These are phyloP conservation scores for Eumacrocentrus americanus DNA, from an alignment of 2,888 invertebrate genomes.

Conservation along the genomic window DNA sequence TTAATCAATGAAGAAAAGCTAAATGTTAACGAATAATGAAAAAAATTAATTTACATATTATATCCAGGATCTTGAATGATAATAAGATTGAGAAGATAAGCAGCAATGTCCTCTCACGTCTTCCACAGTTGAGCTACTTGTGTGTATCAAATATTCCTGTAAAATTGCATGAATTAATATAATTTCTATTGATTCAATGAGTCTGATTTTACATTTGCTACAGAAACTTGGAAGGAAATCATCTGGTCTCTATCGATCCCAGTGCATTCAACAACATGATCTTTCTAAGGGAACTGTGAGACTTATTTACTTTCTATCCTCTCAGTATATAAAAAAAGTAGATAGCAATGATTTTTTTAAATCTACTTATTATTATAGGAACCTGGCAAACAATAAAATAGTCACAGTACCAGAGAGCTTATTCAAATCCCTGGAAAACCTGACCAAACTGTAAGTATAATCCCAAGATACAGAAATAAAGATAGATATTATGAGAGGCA, in stretches of 20 bases:
- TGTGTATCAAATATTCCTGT: too few species aligned
- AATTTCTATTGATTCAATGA: background rate
- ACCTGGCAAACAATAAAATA: conserved; percentile 63
- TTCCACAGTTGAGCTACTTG: conserved; percentile 62
- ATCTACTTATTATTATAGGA: conserved; percentile 54
- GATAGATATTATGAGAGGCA: background rate
- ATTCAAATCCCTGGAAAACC: conserved; percentile 58
- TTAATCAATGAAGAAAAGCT: background rate
- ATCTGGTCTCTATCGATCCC: conserved; percentile 60
- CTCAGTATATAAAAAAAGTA: background rate
- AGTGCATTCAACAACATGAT: conserved; percentile 61
- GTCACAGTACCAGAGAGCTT: conserved; percentile 58
- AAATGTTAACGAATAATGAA: background rate
- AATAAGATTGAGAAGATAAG: conserved; percentile 62
- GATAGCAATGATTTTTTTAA: conserved; percentile 1
- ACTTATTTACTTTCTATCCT: conserved; percentile 38
- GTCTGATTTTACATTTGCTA: conserved; percentile 30
- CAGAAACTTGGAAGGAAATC: conserved; percentile 60
- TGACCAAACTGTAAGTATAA: conserved; percentile 65
- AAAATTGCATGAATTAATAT: background rate
- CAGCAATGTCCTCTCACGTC: conserved; percentile 60
- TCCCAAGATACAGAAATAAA: conserved; percentile 11
- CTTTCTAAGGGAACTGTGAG: conserved; percentile 65
- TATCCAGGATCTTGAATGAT: conserved; percentile 60
- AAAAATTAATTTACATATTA: conserved; percentile 4